A percentile compares a stretch with the other conserved stretches of the same genome.
Evolutionary conservation across 2,797 vertebrate genomes (phyloP).

Genomic region (Scolopax bukidnonensis): DNA sequence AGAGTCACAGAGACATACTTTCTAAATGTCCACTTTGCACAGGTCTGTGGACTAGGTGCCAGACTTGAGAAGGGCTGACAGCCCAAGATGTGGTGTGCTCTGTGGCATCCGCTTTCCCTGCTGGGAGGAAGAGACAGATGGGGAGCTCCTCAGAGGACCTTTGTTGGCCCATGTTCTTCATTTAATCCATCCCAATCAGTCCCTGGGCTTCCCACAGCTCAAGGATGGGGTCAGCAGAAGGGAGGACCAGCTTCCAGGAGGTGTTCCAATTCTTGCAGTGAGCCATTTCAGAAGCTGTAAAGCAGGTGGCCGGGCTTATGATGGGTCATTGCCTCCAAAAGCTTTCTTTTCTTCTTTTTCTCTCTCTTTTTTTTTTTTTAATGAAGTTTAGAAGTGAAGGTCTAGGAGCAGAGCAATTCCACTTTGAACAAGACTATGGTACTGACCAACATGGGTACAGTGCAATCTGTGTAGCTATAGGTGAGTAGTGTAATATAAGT

Average conservation of each 20-base stretch:
- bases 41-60: background rate
- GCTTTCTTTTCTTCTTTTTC: background rate
- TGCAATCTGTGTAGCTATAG: background rate
- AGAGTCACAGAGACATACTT: background rate
- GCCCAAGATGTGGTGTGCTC: background rate
- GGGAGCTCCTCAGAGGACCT: background rate
- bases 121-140: background rate
- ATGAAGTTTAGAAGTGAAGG: background rate
- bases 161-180: background rate
- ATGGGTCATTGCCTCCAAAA: background rate
- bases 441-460: background rate
- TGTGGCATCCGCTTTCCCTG: rapidly evolving
- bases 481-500: background rate
- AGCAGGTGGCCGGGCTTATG: background rate
- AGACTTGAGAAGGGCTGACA: background rate
- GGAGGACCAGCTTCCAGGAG: background rate
- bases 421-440: background rate
- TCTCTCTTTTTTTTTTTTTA: background rate
- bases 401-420: background rate
- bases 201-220: background rate
- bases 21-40: rapidly evolving
- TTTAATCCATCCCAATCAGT: background rate
- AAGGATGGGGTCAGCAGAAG: background rate
- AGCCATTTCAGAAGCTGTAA: background rate
- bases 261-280: background rate